These are phyloP conservation scores for Ochotona princeps DNA, from an alignment of 2,113 vertebrate genomes.

Conservation along the genomic window DNA sequence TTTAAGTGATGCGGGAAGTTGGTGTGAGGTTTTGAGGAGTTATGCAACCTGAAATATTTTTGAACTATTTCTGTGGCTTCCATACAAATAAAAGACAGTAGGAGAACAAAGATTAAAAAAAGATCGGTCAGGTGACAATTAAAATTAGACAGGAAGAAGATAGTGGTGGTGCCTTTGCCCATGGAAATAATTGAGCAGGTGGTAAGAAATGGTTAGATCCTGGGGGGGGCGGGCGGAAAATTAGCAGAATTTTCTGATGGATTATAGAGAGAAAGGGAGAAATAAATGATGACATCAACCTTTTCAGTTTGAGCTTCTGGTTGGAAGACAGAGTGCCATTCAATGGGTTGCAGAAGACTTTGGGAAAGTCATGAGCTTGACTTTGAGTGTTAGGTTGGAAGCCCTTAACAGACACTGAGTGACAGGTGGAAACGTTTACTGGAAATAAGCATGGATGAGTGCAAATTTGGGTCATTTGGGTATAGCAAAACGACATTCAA, in stretches of 20 bases:
- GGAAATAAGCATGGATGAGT: neutral
- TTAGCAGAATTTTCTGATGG: neutral
- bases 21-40: neutral
- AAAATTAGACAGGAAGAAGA: neutral
- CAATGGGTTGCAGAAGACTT: neutral
- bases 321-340: neutral
- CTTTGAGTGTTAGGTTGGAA: constrained; percentile 15
- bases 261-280: neutral
- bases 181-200: neutral
- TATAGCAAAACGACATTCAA: neutral
- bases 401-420: neutral
- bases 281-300: neutral
- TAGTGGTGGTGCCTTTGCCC: neutral
- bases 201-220: neutral
- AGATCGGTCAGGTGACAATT: neutral
- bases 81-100: neutral
- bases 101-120: neutral
- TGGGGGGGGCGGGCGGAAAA: neutral
- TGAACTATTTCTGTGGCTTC: constrained; percentile 30
- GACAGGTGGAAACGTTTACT: neutral
- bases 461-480: neutral
- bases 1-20: neutral
- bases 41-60: constrained; percentile 1
- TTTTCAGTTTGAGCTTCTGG: neutral
- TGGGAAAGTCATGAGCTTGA: neutral